These are phyloP conservation scores for Aphyosemion australe DNA, from an alignment of 2,113 vertebrate genomes.

Conservation along the genomic window DNA sequence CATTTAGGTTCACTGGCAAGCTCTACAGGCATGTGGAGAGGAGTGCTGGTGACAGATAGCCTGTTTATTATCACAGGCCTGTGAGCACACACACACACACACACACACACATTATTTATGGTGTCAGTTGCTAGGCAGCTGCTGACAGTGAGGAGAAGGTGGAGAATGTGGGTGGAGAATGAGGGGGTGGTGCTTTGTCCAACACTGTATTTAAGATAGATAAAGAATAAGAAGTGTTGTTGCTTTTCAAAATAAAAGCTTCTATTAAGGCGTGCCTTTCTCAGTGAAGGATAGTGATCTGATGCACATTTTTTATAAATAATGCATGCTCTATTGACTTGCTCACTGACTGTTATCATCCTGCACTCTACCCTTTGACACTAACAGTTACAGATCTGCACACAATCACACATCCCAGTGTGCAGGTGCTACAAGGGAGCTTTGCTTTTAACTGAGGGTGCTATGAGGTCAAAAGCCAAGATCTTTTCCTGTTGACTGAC, in stretches of 20 bases:
- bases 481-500: no score
- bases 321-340: no score
- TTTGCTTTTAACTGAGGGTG: no score
- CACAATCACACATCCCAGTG: no score
- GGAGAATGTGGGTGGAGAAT: constrained; percentile 36
- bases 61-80: constrained; percentile 49
- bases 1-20: constrained; percentile 5
- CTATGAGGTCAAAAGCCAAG: no score
- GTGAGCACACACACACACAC: constrained; percentile 20
- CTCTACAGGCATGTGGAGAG: constrained; percentile 23
- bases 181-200: constrained; percentile 48
- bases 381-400: no score
- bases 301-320: no score
- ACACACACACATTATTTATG: constrained; percentile 64
- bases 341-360: no score
- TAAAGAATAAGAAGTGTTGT: constrained; percentile 17
- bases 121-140: constrained; percentile 72
- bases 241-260: not conserved
- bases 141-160: constrained; percentile 49
- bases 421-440: no score
- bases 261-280: not conserved
- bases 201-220: constrained; percentile 51
- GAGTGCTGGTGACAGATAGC: constrained; percentile 31
- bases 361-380: no score
- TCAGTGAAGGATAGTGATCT: no score